Percentiles rank a stretch among this genome's conserved stretches.
Conservation (phyloP, 2,797 vertebrate genomes). For the Ptychobarbus kaznakovi region DNA sequence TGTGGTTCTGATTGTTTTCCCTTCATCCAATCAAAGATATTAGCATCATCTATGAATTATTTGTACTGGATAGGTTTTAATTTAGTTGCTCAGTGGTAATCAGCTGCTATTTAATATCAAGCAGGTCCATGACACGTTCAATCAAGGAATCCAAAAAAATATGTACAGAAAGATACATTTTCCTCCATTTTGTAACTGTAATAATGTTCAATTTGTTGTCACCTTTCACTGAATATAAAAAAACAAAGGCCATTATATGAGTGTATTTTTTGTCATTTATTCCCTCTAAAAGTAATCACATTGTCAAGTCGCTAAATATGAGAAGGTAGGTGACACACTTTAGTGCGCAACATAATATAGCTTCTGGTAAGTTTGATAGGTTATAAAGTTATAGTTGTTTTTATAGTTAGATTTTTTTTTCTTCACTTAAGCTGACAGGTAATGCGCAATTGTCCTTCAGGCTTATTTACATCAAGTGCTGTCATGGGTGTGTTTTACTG, state of each 20-base stretch:
- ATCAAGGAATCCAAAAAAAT: background rate
- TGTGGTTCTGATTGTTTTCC: no score
- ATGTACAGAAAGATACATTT: background rate
- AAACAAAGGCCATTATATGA: background rate
- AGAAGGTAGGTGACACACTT: background rate
- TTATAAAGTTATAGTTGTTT: conserved; percentile 1
- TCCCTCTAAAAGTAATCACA: background rate
- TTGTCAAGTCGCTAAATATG: background rate
- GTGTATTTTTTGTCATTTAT: background rate
- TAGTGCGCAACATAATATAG: background rate
- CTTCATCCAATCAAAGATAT: background rate
- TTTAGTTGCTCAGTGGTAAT: background rate
- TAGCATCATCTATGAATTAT: background rate
- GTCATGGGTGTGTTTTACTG: conserved; percentile 39
- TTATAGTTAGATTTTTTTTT: background rate
- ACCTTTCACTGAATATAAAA: background rate
- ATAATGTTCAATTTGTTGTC: background rate
- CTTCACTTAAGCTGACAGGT: background rate
- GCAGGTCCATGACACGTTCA: background rate
- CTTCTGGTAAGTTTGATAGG: background rate
- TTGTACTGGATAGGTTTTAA: background rate
- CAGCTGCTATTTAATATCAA: background rate
- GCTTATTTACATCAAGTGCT: conserved; percentile 39
- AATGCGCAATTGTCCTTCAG: conserved; percentile 15
- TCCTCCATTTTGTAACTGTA: background rate